Base-by-base conservation (phyloP, 1,140 invertebrate genomes). In the Euglossa dilemma region DNA sequence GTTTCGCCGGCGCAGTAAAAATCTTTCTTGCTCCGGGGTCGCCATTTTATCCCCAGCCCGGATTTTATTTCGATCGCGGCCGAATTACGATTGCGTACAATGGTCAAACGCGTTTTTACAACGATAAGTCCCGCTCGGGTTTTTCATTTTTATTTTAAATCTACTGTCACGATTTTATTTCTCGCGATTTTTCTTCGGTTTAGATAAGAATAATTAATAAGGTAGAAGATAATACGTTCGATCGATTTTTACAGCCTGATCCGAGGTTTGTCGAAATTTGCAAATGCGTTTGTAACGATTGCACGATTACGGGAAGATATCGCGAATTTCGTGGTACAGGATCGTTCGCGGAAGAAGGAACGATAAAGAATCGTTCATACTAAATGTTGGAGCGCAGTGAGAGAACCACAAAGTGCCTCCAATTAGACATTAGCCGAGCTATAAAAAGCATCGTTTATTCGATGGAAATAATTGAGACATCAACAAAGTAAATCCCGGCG, bases 401-500 rank as follows among this genome's bases (percentile, higher is more conserved):
- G 59, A 74, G 57, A 74, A 59, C 50, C 71, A 75, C 75, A 59
- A 75, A 74, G 57, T 72, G 73, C n/a, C 78, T 59, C 74, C 80
- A 84, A 84, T 86, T 87, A 86, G 76, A 72, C 61, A 67, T 83
- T 78, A 78, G 50, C 64, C 59, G 23, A 78, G 75, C n/a, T 64
- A 64, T 83, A 87, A 87, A 87, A 87, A 80, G 20, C 57, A 77
- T 79, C 79, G 74, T 86, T 87, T 72, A 79, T 83, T 83, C 63
- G 80, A 63, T 45, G 80, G 80, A 70, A 86, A 86, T 80, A 83
- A 82, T 83, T 83, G 85, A 85, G 83, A 69, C 72, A 77, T 86
- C 67, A 85, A 59, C 71, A 52, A 43, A 67, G 28, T 72, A 8
- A 18, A 72, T 73, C 61, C 2, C 6, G n/a, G 18, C 20, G 20